A percentile compares a stretch with the other conserved stretches of the same genome.
These are phyloP conservation scores for Drosophila pseudotakahashii DNA, from an alignment of 2,888 invertebrate species.

Conservation along the genomic window DNA sequence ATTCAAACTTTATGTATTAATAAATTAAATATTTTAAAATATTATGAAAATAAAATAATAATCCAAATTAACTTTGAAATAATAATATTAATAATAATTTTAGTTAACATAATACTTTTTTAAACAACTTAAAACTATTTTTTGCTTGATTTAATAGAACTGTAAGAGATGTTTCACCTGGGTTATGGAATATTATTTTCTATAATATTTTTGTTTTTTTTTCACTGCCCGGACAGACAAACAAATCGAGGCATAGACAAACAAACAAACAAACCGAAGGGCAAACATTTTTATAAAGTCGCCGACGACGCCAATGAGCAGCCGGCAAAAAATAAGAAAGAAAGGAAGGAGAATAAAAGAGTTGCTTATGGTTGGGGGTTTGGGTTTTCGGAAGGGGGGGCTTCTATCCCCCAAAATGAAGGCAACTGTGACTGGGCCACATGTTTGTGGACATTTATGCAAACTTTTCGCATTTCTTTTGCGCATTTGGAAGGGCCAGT, in stretches of 20 bases:
- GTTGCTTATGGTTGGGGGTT: slow-evolving; percentile 18
- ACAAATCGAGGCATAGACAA: slow-evolving; percentile 72
- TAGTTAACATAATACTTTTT: too few relatives aligned
- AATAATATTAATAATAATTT: too few relatives aligned
- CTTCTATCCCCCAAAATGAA: slow-evolving; percentile 1
- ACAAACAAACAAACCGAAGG: slow-evolving; percentile 72
- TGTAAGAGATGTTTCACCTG: neutral
- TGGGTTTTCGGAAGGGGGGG: neutral
- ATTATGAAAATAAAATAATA: too few relatives aligned
- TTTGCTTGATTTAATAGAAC: neutral
- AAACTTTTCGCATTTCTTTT: slow-evolving; percentile 56
- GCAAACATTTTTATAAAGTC: slow-evolving; percentile 80
- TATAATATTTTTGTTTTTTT: neutral
- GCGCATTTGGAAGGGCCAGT: slow-evolving; percentile 29
- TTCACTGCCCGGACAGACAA: slow-evolving; percentile 40
- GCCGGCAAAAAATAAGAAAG: slow-evolving; percentile 17
- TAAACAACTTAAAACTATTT: too few relatives aligned
- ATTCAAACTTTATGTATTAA: too few relatives aligned
- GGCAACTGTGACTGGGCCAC: slow-evolving; percentile 55
- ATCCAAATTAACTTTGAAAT: too few relatives aligned
- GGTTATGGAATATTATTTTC: neutral
- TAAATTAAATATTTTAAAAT: too few relatives aligned
- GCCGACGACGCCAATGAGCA: slow-evolving; percentile 67
- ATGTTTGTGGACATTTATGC: slow-evolving; percentile 80
- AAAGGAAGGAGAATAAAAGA: slow-evolving; percentile 39